Base-by-base conservation (phyloP, 2,113 vertebrate genomes). In the Charina bottae region DNA sequence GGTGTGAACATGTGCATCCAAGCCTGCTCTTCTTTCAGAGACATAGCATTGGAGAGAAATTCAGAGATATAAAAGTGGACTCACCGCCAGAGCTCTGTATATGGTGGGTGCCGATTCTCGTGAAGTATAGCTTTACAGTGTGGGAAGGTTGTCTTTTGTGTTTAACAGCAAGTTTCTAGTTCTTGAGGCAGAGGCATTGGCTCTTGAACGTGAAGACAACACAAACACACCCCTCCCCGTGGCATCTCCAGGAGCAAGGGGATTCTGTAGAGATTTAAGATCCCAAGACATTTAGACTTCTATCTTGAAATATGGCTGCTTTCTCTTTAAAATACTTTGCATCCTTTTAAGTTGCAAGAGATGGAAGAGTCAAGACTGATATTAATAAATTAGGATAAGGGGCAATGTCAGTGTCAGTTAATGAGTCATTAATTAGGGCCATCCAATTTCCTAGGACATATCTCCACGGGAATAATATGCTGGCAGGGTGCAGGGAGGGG, bases 311-410 rank as follows among this genome's bases (percentile, higher is more conserved):
- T 46, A 28, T 13, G 37, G n/a, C 7, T 26, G 62, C 85, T 11
- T 24, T 15, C 53, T 33, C 53, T 88, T 83, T 78, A 88, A 88
- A 59, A 28, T 24, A 1, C 37, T 12, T 26, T 2, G 17, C n/a
- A 19, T 68, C 60, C 15, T 78, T 91, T 64, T 33, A 37, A 54
- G 58, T 64, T n/a, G 42, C 58, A 11, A 33, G 46, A 54, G 90
- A 91, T 37, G 58, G 55, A 92, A 68, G 90, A 78, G 23, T 42
- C 33, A n/a, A 88, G 90, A 83, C 46, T n/a, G 85, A 87, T 87
- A 72, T 87, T 91, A 91, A 92, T 92, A 92, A 92, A 92, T 92
- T 88, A 83, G 86, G 86, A 83, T 83, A 60, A 83, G 91, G 86
- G 24, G 88, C 54, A 88, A 58, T 88, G 85, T 88, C 90, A 83